Percentiles rank a stretch among this genome's conserved stretches.
Conservation (phyloP, 1,140 invertebrate species). For the Anastrepha ludens region DNA sequence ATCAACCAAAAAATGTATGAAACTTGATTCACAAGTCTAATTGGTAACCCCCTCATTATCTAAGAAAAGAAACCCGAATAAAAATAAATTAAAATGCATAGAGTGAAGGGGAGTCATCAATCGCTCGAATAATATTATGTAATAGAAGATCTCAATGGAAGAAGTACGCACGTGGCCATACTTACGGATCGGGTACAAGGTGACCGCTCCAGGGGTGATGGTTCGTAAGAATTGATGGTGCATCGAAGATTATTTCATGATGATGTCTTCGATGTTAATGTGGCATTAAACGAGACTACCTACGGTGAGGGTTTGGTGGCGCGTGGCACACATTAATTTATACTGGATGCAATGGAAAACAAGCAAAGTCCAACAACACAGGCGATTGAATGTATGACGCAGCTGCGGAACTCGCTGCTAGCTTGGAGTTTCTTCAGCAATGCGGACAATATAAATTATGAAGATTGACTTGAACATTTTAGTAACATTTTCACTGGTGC, state of each 20-base stretch:
- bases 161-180: slow-evolving; percentile 78
- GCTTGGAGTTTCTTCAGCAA: slow-evolving; percentile 69
- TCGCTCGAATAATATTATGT: no score
- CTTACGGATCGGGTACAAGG: slow-evolving; percentile 92
- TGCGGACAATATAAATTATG: slow-evolving; percentile 55
- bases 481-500: slow-evolving; percentile 66
- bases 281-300: slow-evolving; percentile 92
- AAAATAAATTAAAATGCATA: no score
- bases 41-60: no score
- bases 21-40: no score
- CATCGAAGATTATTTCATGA: slow-evolving; percentile 91
- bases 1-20: no score
- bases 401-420: slow-evolving; percentile 64
- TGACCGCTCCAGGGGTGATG: slow-evolving; percentile 85
- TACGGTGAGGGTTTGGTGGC: slow-evolving; percentile 86
- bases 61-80: no score
- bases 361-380: slow-evolving; percentile 56
- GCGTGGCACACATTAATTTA: slow-evolving; percentile 82
- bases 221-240: slow-evolving; percentile 88
- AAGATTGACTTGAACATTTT: slow-evolving; percentile 58
- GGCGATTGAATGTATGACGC: slow-evolving; percentile 61
- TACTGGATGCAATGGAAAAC: slow-evolving; percentile 74
- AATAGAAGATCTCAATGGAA: slow-evolving; percentile 80
- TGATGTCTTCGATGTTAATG: slow-evolving; percentile 94
- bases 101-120: no score